phyloP scores from a whole-genome alignment of 2,888 invertebrate genomes.

The Hermaeophaga mercurialis region DNA sequence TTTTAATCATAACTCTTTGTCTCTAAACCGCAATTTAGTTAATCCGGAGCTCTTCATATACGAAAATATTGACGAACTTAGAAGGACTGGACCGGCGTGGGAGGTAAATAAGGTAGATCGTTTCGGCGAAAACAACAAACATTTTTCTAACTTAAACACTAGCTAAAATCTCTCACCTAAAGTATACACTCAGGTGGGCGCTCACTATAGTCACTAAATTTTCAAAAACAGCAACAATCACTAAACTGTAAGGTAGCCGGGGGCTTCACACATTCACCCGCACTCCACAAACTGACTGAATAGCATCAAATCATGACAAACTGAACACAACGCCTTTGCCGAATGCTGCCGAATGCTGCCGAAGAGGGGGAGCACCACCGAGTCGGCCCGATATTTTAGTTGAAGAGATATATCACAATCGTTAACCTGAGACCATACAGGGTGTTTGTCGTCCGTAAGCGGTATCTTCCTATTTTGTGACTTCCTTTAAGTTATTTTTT shows the following conservation, averaged over 20 bases:
- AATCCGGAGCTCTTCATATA: conserved; percentile 3
- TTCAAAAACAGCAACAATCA: conserved; percentile 30
- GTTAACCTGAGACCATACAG: no score
- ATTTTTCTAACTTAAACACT: conserved; percentile 20
- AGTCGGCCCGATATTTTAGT: conserved; percentile 6
- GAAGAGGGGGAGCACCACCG: conserved; percentile 26
- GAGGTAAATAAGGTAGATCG: conserved; percentile 24
- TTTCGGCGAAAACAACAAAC: not conserved
- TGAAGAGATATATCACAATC: not conserved
- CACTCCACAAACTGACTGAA: conserved; percentile 35
- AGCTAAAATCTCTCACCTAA: conserved; percentile 27
- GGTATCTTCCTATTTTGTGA: no score
- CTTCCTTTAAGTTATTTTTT: no score
- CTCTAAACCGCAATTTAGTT: no score
- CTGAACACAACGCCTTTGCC: conserved; percentile 28
- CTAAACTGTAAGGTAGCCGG: conserved; percentile 24
- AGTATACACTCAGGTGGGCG: conserved; percentile 20
- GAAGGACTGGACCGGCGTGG: conserved; percentile 37
- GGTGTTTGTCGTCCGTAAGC: no score
- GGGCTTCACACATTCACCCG: conserved; percentile 24
- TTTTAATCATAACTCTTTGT: no score
- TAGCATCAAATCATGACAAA: conserved; percentile 26
- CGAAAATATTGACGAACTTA: conserved; percentile 31
- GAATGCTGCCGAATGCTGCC: conserved; percentile 21
- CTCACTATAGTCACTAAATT: conserved; percentile 27